Evolutionary conservation across 2,113 vertebrate genomes (phyloP).

Genomic region (Oenanthe oenanthe): DNA sequence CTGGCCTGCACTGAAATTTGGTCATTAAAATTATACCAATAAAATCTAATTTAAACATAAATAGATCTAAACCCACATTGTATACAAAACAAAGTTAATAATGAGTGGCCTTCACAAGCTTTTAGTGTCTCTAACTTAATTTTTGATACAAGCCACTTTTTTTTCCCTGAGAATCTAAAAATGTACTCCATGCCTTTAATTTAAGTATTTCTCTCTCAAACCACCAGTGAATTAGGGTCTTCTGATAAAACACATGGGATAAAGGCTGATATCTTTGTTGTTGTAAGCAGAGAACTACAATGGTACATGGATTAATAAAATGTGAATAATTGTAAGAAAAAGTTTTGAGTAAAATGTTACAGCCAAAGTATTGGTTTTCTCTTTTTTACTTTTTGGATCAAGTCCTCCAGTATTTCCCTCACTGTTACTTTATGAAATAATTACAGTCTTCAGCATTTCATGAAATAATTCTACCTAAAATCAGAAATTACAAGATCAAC

Average conservation of each 20-base stretch:
- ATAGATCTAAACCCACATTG: background rate
- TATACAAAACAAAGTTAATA: fast-evolving
- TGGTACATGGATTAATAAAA: background rate
- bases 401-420: background rate
- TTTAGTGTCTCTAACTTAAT: background rate
- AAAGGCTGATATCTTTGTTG: background rate
- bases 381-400: background rate
- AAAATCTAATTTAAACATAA: background rate
- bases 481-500: background rate
- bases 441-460: background rate
- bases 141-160: background rate
- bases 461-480: background rate
- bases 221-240: background rate
- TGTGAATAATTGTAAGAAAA: background rate
- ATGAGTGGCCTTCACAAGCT: background rate
- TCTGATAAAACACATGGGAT: background rate
- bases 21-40: background rate
- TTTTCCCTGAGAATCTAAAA: background rate
- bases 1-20: background rate
- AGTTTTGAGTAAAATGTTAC: background rate
- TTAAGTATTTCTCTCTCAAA: background rate
- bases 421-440: background rate
- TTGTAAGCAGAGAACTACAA: background rate
- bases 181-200: background rate
- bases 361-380: background rate